Conservation (phyloP, 2,888 invertebrate species). For the Athalia circularis region DNA sequence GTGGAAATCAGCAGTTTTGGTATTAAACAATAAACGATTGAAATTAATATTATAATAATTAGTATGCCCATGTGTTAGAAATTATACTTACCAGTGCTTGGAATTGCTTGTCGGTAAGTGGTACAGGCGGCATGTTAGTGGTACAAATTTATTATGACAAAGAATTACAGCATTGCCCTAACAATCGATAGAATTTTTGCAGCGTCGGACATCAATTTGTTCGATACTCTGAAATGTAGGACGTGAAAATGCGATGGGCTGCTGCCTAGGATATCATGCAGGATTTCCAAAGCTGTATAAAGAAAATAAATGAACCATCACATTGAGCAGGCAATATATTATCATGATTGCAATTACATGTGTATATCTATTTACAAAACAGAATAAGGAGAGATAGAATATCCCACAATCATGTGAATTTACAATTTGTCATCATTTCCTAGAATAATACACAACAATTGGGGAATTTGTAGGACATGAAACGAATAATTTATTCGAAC, state of each 20-base stretch:
- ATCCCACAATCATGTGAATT: too few species aligned
- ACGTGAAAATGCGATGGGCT: background rate
- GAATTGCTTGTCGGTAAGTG: conserved; percentile 76
- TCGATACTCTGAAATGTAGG: conserved; percentile 28
- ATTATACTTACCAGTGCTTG: conserved; percentile 77
- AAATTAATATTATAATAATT: conserved; percentile 5
- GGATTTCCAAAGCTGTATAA: conserved; percentile 60
- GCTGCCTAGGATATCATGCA: conserved; percentile 52
- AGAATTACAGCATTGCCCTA: conserved; percentile 31
- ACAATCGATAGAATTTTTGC: background rate
- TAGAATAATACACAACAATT: too few species aligned
- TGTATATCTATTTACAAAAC: too few species aligned
- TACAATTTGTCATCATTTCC: too few species aligned
- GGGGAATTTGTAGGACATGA: too few species aligned
- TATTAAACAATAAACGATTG: background rate
- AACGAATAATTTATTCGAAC: too few species aligned
- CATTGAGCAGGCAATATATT: background rate
- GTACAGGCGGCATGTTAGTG: conserved; percentile 64
- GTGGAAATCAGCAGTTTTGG: conserved; percentile 23
- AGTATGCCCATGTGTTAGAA: background rate
- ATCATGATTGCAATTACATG: too few species aligned
- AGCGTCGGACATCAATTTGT: background rate
- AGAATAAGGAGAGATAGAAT: too few species aligned
- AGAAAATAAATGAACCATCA: background rate
- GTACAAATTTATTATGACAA: conserved; percentile 49